Conservation (phyloP, 2,888 invertebrate genomes). For the Plagodis dolabraria region DNA sequence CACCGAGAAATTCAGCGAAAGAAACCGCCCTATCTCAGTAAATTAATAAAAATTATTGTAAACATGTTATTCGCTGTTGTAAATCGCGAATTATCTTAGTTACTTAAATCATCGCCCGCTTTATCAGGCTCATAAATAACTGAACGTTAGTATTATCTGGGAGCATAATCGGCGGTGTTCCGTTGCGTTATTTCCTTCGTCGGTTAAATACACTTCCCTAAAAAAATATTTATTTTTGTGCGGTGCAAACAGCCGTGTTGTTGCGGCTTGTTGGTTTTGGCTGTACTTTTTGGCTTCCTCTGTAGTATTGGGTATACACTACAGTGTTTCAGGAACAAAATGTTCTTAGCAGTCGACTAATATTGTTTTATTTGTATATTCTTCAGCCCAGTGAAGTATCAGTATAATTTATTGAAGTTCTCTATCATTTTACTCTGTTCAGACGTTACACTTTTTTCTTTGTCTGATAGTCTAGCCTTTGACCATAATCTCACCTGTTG, state of each 20-base stretch:
- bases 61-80: conserved; percentile 70
- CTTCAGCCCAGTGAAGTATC: too few relatives aligned
- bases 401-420: too few relatives aligned
- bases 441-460: too few relatives aligned
- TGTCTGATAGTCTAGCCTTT: too few relatives aligned
- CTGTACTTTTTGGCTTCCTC: conserved; percentile 39
- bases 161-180: conserved; percentile 74
- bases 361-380: too few relatives aligned
- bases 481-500: too few relatives aligned
- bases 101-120: conserved; percentile 77
- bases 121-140: conserved; percentile 77
- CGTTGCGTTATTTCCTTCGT: conserved; percentile 69
- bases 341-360: too few relatives aligned
- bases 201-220: conserved; percentile 70
- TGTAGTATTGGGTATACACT: neutral
- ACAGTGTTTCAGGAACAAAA: too few relatives aligned
- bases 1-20: conserved; percentile 4
- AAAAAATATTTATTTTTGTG: conserved; percentile 66
- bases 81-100: conserved; percentile 71
- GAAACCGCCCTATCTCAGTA: conserved; percentile 12
- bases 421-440: too few relatives aligned
- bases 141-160: conserved; percentile 64
- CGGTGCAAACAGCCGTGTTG: conserved; percentile 52
- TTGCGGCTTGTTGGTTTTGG: conserved; percentile 52
- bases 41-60: conserved; percentile 58